These are phyloP conservation scores for Chaetogeoica ovagalla DNA, from an alignment of 2,888 invertebrate genomes.

Conservation along the genomic window DNA sequence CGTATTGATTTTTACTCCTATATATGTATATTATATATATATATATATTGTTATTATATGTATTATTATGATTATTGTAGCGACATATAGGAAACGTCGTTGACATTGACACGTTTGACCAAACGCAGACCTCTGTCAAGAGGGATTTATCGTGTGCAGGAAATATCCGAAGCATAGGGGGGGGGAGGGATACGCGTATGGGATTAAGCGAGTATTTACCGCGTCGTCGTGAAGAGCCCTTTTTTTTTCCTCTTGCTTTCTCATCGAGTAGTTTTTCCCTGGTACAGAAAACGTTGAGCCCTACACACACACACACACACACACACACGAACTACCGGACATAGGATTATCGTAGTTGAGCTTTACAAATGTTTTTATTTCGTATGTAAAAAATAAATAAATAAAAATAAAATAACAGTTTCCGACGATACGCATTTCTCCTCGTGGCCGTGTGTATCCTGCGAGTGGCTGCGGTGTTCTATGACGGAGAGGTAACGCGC, in stretches of 20 bases:
- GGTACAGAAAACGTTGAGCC: slow-evolving; percentile 19
- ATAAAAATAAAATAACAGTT: not conserved
- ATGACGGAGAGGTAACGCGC: slow-evolving; percentile 44
- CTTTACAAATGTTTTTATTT: slow-evolving; percentile 45
- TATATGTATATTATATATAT: too few species aligned
- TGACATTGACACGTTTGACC: slow-evolving; percentile 18
- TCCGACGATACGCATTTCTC: slow-evolving; percentile 2
- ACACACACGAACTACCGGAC: slow-evolving; percentile 1
- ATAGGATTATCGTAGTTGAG: slow-evolving; percentile 37
- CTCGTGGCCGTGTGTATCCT: too few species aligned
- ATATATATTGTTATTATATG: too few species aligned
- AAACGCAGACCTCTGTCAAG: slow-evolving; percentile 9
- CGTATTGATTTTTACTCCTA: too few species aligned
- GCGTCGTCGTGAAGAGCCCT: slow-evolving; percentile 14
- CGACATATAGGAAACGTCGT: not conserved
- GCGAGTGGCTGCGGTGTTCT: not conserved
- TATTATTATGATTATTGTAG: not conserved
- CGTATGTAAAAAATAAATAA: not conserved
- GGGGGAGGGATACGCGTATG: not conserved
- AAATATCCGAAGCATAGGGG: slow-evolving; percentile 15
- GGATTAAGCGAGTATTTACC: slow-evolving; percentile 31
- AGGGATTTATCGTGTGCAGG: not conserved
- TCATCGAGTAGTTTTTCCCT: not conserved
- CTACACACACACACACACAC: not conserved
- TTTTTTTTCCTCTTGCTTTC: slow-evolving; percentile 4